Percentiles rank a stretch among this genome's conserved stretches.
Conservation (phyloP, 2,113 vertebrate genomes). For the Rhodinocichla rosea region DNA sequence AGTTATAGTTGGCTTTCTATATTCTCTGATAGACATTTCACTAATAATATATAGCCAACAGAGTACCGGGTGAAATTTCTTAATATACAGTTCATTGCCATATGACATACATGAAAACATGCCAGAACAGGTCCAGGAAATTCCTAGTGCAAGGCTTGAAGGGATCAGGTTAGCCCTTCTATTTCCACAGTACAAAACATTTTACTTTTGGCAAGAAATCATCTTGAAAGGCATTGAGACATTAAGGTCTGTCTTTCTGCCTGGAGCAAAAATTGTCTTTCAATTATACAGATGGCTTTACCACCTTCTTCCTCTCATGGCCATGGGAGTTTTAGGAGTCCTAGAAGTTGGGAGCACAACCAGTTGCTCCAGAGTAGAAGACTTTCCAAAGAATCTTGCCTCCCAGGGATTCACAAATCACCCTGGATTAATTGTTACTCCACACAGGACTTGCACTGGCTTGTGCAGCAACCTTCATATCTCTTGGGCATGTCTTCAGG, state of each 20-base stretch:
- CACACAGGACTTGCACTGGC: not conserved
- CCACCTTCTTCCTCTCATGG: not conserved
- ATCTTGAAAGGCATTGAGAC: not conserved
- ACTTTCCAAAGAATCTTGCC: not conserved
- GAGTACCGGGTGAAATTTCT: not conserved
- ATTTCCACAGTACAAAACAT: not conserved
- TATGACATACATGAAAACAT: fast-evolving
- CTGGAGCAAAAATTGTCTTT: not conserved
- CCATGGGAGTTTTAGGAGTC: not conserved
- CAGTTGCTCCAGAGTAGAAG: not conserved
- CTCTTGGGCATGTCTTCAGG: not conserved
- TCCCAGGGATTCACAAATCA: not conserved
- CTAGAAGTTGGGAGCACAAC: not conserved
- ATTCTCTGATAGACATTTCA: not conserved
- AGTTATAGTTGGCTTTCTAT: not conserved
- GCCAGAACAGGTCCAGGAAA: not conserved
- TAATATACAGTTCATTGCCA: not conserved
- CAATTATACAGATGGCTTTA: not conserved
- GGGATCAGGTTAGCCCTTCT: not conserved
- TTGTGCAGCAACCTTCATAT: not conserved
- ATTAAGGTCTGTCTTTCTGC: not conserved
- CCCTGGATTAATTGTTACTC: not conserved
- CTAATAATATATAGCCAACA: not conserved
- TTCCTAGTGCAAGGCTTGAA: not conserved
- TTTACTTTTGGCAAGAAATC: not conserved